Conservation (phyloP, 2,797 vertebrate species). For the Onychomys leucogaster region DNA sequence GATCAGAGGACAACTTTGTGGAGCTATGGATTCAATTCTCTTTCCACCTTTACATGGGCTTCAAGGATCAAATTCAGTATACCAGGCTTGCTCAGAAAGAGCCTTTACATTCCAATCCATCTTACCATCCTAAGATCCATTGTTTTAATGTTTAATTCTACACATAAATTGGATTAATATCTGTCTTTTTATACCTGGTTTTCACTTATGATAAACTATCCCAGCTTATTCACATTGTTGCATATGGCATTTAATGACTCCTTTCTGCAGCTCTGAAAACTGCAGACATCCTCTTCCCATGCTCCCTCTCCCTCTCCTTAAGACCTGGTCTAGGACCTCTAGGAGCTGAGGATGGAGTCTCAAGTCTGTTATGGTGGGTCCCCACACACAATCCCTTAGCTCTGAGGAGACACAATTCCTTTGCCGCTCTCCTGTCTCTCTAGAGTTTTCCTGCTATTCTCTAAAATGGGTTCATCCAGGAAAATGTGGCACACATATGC, state of each 20-base stretch:
- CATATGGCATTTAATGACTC: not conserved
- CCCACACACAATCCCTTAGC: no score
- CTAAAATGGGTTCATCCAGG: not conserved
- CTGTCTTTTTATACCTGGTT: not conserved
- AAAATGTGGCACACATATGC: no score
- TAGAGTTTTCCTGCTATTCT: not conserved
- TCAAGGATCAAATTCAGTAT: not conserved
- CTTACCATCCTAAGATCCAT: no score
- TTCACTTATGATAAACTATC: not conserved
- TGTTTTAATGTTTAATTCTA: not conserved
- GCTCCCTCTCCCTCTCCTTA: not conserved
- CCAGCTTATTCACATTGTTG: not conserved
- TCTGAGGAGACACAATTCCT: not conserved
- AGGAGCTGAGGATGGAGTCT: not conserved
- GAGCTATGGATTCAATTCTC: no score
- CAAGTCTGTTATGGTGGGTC: not conserved
- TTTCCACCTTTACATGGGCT: not conserved
- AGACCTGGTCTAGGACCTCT: not conserved
- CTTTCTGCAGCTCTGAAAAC: not conserved
- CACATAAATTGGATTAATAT: not conserved
- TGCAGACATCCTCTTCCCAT: not conserved
- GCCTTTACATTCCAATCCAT: not conserved
- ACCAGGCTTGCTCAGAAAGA: not conserved
- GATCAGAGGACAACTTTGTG: not conserved
- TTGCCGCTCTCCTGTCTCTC: not conserved